Evolutionary conservation across 1,140 invertebrate genomes (phyloP), one percentile per base, ranked within the genome.

Genomic region (Procambarus clarkii): DNA sequence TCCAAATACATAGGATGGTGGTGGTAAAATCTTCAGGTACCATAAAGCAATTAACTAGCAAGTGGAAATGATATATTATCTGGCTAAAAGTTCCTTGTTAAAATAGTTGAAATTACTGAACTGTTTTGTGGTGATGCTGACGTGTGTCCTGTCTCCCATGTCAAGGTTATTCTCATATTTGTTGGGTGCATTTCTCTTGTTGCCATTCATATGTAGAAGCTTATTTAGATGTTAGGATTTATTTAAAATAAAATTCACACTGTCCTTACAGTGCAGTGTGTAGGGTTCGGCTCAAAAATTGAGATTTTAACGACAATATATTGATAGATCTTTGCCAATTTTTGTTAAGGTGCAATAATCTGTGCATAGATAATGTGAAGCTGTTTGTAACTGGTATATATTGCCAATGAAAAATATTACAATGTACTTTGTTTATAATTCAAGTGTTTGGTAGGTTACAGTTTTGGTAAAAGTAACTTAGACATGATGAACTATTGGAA

Each of bases 271-370:
- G 15, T 11, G 24, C 8, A 74, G 69, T 74, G 4, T 74, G n/a
- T 74, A 74, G 34, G 69, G 46, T 88, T 88, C 60, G 71, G 78
- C 64, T 54, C 69, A 82, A 89, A 80, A 71, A 81, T 34, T 34
- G 44, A 74, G 76, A 45, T 54, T 87, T 69, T 89, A 44, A 89
- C 82, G 87, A 89, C 87, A 89, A 89, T 89, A 89, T 89, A 79
- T 79, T 83, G 87, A 69, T 54, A 83, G 87, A 79, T 79, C 83
- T 8, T 18, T 44, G 9, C 34, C 18, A 71, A 46, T 15, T 50
- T 48, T 24, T 71, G 24, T 50, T 34, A 86, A 64, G 21, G 54
- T 74, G 69, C 69, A 74, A 34, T 64, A 34, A 74, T 34, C 5
- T 74, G 21, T 74, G 24, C n/a, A 34, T 34, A 5, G 11, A 74